A percentile compares a stretch with the other conserved stretches of the same genome.
Evolutionary conservation across 2,888 invertebrate species (phyloP).

Genomic region (Acronicta leporina): DNA sequence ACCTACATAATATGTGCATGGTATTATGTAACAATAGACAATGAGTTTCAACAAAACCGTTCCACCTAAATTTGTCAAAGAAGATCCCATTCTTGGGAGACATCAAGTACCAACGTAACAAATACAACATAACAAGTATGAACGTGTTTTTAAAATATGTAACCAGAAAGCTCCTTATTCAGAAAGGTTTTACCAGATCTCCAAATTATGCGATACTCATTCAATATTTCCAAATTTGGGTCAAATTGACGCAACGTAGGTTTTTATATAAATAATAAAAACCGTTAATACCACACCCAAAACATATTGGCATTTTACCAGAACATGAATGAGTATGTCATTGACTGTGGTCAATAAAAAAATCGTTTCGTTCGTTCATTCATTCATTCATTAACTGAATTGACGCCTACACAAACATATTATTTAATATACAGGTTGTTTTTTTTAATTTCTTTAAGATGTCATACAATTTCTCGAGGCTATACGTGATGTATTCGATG

Average conservation of each 20-base stretch:
- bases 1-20: background rate
- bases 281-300: conserved; percentile 49
- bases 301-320: conserved; percentile 42
- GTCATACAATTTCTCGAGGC: background rate
- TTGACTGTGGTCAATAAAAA: conserved; percentile 52
- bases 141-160: conserved; percentile 1
- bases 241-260: conserved; percentile 30
- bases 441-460: conserved; percentile 1
- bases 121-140: no score
- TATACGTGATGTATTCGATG: background rate
- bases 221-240: conserved; percentile 41
- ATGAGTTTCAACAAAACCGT: no score
- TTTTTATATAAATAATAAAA: conserved; percentile 40
- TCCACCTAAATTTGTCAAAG: no score
- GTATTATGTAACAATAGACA: background rate
- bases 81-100: no score
- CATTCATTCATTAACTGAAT: conserved; percentile 55
- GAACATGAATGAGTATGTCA: conserved; percentile 54
- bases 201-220: conserved; percentile 24
- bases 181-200: conserved; percentile 17
- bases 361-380: conserved; percentile 41
- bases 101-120: background rate
- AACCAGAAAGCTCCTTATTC: conserved; percentile 1
- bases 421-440: conserved; percentile 34
- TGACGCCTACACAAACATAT: conserved; percentile 55